Conservation (phyloP, 2,113 vertebrate species). For the Dasyurus viverrinus region DNA sequence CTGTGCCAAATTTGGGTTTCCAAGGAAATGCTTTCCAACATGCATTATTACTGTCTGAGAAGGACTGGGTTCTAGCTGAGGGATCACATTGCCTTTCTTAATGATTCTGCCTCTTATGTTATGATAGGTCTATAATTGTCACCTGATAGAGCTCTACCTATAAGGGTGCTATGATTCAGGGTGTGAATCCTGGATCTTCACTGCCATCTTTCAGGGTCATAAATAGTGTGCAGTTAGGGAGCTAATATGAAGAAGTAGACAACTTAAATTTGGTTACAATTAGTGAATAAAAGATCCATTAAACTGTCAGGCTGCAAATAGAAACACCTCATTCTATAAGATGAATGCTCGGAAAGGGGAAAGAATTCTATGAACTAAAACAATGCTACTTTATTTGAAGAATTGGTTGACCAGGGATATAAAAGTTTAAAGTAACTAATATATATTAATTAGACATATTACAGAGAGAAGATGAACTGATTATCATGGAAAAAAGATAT, state of each 20-base stretch:
- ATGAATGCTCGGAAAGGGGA: neutral
- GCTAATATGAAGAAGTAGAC: neutral
- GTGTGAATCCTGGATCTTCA: neutral
- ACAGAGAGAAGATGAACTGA: neutral
- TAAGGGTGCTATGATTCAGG: slow-evolving; percentile 10
- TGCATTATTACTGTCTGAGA: slow-evolving; percentile 71
- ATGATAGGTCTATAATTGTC: slow-evolving; percentile 37
- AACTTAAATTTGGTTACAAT: slow-evolving; percentile 15
- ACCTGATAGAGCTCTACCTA: slow-evolving; percentile 49
- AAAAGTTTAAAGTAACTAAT: neutral
- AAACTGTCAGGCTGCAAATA: slow-evolving; percentile 24
- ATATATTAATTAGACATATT: neutral
- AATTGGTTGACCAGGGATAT: slow-evolving; percentile 1
- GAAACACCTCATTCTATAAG: slow-evolving; percentile 33
- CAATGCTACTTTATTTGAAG: slow-evolving; percentile 1
- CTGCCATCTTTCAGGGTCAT: slow-evolving; percentile 38
- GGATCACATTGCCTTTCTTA: slow-evolving; percentile 51
- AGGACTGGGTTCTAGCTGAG: slow-evolving; percentile 48
- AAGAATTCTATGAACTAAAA: slow-evolving; percentile 24
- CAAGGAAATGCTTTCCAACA: slow-evolving; percentile 82
- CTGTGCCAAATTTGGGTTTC: slow-evolving; percentile 79
- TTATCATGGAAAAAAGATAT: neutral
- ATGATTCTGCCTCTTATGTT: slow-evolving; percentile 47
- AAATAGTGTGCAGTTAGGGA: slow-evolving; percentile 9
- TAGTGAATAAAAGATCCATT: slow-evolving; percentile 23